Evolutionary conservation across 1,140 invertebrate genomes (phyloP).

Genomic region (Meloidogyne exigua): DNA sequence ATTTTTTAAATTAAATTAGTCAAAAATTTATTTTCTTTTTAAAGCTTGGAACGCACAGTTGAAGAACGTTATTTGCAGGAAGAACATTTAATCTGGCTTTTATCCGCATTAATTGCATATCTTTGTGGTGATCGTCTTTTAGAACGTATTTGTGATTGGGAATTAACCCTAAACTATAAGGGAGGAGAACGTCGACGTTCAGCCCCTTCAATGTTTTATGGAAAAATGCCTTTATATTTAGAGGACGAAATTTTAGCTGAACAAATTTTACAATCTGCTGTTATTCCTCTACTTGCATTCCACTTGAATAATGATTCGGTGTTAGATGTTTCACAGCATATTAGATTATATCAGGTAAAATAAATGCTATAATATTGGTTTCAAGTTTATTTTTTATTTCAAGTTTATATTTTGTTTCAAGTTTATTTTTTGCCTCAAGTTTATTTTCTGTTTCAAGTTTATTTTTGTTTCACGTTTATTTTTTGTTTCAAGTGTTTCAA

Average conservation of each 20-base stretch:
- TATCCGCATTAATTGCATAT: constrained; percentile 55
- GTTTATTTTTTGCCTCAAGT: not conserved
- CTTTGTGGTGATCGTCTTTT: constrained; percentile 47
- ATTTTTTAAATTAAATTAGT: constrained; percentile 84
- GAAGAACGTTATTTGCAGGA: constrained; percentile 45
- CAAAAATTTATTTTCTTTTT: constrained; percentile 68
- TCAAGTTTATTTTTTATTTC: not conserved
- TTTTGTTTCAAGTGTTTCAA: not conserved
- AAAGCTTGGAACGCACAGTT: constrained; percentile 37
- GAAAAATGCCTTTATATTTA: constrained; percentile 28
- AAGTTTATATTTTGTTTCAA: not conserved
- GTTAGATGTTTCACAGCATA: constrained; percentile 59
- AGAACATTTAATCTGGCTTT: constrained; percentile 62
- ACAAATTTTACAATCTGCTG: constrained; percentile 22
- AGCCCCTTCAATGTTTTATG: constrained; percentile 11
- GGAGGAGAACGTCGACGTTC: constrained; percentile 25
- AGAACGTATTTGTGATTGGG: constrained; percentile 28
- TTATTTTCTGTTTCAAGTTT: constrained; percentile 4
- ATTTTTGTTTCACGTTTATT: not conserved
- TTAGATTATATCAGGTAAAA: constrained; percentile 60
- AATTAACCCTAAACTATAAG: constrained; percentile 24
- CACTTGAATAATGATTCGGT: constrained; percentile 54
- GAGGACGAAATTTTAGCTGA: constrained; percentile 15
- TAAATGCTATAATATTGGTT: not conserved
- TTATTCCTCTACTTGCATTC: not conserved